phyloP scores from a whole-genome alignment of 2,888 invertebrate genomes.

The Lithophane leautieri region DNA sequence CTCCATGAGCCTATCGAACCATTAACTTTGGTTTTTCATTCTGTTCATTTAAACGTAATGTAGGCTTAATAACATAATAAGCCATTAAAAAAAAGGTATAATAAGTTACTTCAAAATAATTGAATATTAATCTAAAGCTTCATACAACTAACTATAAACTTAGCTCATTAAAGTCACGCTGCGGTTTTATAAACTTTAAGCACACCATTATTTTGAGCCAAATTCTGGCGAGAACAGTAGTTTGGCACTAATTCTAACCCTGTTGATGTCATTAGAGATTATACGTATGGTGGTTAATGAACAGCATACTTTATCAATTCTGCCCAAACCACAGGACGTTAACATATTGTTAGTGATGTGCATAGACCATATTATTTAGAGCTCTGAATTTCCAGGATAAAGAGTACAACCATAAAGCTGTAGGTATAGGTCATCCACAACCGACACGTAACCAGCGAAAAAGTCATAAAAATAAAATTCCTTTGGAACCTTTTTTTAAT shows the following conservation, averaged over 20 bases:
- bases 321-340: slow-evolving; percentile 28
- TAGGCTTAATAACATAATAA: not conserved
- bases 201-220: slow-evolving; percentile 14
- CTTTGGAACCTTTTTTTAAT: slow-evolving; percentile 39
- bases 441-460: not conserved
- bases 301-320: slow-evolving; percentile 13
- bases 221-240: slow-evolving; percentile 27
- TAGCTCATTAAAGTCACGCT: slow-evolving; percentile 14
- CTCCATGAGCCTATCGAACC: not conserved
- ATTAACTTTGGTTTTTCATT: not conserved
- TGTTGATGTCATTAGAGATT: slow-evolving; percentile 12
- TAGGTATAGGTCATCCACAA: not conserved
- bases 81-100: not conserved
- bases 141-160: slow-evolving; percentile 18
- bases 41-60: not conserved
- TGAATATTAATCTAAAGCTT: not conserved
- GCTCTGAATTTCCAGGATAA: not conserved
- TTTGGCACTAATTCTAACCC: slow-evolving; percentile 47
- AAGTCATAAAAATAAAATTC: slow-evolving; percentile 12
- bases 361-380: slow-evolving; percentile 22
- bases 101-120: not conserved
- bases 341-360: slow-evolving; percentile 1
- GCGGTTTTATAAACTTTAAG: slow-evolving; percentile 40
- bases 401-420: not conserved
- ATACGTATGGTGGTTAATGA: slow-evolving; percentile 17